Conservation (phyloP, 2,797 vertebrate genomes). For the Sebastes oblongus region DNA sequence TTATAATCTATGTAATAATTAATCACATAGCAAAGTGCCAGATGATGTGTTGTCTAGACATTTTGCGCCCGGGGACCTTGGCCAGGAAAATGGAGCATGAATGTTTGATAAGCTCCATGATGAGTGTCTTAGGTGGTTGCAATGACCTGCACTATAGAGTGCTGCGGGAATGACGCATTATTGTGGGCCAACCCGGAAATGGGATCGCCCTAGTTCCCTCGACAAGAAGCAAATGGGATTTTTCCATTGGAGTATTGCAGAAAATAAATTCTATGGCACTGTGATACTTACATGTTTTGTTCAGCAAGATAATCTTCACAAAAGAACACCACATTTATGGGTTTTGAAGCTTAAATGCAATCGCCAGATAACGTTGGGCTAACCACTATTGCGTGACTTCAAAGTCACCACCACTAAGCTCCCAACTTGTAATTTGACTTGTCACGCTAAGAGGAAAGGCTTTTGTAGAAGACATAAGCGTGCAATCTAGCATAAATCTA, state of each 20-base stretch:
- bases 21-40: conserved; percentile 19
- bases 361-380: no score
- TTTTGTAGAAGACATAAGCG: no score
- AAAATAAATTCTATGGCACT: background rate
- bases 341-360: background rate
- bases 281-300: background rate
- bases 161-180: background rate
- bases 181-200: background rate
- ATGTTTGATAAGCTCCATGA: conserved; percentile 57
- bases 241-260: background rate
- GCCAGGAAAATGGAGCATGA: conserved; percentile 51
- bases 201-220: background rate
- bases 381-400: no score
- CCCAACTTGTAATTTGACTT: background rate
- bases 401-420: background rate
- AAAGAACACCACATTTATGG: background rate
- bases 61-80: conserved; percentile 17
- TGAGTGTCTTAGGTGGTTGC: background rate
- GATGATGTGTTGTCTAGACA: conserved; percentile 51
- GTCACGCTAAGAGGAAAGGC: no score
- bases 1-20: conserved; percentile 32
- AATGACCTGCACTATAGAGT: background rate
- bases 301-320: background rate
- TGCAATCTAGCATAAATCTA: background rate
- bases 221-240: background rate